Percentiles rank a stretch among this genome's conserved stretches.
phyloP scores from a whole-genome alignment of 2,113 vertebrate genomes.

The Piaya cayana region DNA sequence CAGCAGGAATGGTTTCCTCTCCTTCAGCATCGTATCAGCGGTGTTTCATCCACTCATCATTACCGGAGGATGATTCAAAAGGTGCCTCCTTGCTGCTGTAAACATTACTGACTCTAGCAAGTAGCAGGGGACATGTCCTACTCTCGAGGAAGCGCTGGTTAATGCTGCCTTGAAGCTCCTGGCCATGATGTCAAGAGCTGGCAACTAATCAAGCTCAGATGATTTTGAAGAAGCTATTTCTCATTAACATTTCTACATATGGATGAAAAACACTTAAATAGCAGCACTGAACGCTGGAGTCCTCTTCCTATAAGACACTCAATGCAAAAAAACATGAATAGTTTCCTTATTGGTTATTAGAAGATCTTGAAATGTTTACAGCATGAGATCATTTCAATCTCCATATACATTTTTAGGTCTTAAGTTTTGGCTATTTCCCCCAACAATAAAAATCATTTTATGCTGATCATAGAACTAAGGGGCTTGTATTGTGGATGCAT shows the following conservation, averaged over 20 bases:
- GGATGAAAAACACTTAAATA: neutral
- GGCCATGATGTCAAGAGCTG: neutral
- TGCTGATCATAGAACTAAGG: neutral
- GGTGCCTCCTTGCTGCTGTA: neutral
- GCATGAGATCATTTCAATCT: neutral
- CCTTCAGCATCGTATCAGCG: fast-evolving
- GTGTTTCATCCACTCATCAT: neutral
- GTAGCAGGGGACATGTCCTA: neutral
- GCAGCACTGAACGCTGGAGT: neutral
- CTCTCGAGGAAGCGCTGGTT: neutral
- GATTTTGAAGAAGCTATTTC: neutral
- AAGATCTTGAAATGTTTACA: neutral
- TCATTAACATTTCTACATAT: neutral
- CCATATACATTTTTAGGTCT: neutral
- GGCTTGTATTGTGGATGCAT: neutral
- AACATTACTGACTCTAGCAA: neutral
- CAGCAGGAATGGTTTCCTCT: neutral
- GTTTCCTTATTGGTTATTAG: neutral
- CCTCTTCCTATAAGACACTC: neutral
- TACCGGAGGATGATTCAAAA: neutral
- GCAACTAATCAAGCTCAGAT: neutral
- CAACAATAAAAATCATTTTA: neutral
- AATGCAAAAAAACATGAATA: neutral
- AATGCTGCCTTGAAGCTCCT: neutral
- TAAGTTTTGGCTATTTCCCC: neutral